These are phyloP conservation scores for Diorhabda elongata DNA, from an alignment of 1,140 invertebrate species.

Conservation along the genomic window DNA sequence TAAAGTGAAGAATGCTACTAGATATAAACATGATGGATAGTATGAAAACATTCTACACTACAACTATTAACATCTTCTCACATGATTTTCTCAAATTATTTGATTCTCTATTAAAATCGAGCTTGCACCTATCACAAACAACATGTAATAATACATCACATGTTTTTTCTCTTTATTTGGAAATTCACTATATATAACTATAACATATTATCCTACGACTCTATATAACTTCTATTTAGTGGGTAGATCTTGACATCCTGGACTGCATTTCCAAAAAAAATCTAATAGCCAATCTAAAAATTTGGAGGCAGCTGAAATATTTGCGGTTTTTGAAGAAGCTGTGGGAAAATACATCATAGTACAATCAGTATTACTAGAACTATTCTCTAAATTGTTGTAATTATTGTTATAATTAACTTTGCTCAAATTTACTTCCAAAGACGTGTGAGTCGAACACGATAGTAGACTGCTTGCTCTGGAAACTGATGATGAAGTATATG, in stretches of 20 bases:
- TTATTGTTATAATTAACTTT: too few relatives aligned
- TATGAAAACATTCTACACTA: too few relatives aligned
- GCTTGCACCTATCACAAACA: too few relatives aligned
- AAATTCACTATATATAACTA: neutral
- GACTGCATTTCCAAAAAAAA: slow-evolving; percentile 8
- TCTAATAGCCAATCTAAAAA: slow-evolving; percentile 5
- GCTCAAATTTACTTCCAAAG: neutral
- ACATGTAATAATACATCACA: too few relatives aligned
- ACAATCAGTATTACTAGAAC: neutral
- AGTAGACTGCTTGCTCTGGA: too few relatives aligned
- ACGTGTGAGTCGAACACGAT: neutral
- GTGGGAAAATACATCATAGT: neutral
- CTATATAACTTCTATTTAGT: neutral
- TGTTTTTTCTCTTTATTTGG: neutral
- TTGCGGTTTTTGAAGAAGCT: neutral
- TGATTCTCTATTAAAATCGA: too few relatives aligned
- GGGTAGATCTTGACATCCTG: slow-evolving; percentile 4
- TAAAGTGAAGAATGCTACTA: too few relatives aligned
- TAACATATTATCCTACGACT: neutral
- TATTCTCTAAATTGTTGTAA: too few relatives aligned
- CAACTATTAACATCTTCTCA: too few relatives aligned
- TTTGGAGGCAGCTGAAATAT: neutral
- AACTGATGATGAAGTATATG: too few relatives aligned
- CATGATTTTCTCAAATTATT: too few relatives aligned
- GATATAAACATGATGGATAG: too few relatives aligned